Base-by-base conservation (phyloP, 1,140 invertebrate genomes). In the Gryon sp. region DNA sequence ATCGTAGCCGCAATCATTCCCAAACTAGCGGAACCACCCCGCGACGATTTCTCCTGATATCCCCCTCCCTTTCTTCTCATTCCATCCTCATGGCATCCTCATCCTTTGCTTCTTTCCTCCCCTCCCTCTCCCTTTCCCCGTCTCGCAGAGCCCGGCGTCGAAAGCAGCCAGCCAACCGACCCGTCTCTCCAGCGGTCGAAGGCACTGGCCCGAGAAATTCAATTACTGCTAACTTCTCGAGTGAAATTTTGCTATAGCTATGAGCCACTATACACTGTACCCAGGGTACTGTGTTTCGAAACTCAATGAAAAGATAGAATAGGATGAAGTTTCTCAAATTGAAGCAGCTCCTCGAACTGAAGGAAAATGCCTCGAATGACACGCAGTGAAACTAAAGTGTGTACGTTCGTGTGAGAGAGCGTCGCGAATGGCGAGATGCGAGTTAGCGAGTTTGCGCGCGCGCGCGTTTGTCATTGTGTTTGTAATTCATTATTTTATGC, bases 171-270 rank as follows among this genome's bases (percentile, higher is more conserved):
- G 69, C 79, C 82, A 80, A 78, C 73, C 76, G 57, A 82, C 76
- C 76, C 3, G 7, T 7, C 81, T 82, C 81, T 83, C 80, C 79
- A 79, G 73, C 79, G 80, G 82, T 82, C 79, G 76, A 80, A 86
- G 83, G 83, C 85, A 87, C 81, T 86, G 83, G 84, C 81, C 84
- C 84, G 85, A 87, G 85, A 86, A 87, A 86, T 86, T 87, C 84
- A 87, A 87, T 87, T 87, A 86, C 85, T 84, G 81, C 84, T 83
- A 84, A 86, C 84, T 87, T 87, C 86, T 87, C 80, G 78, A 82
- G 76, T 68, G 81, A 83, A 83, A 83, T 83, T 81, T 84, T 80
- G 73, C 32, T 76, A 69, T 73, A 75, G 50, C 70, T 57, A 6
- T 26, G 69, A 52, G 60, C 78, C 63, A 69, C 79, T 84, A 76